Base-by-base conservation (phyloP, 37 sponge, comb jelly and placozoan genomes). In the Crambe crambe region DNA sequence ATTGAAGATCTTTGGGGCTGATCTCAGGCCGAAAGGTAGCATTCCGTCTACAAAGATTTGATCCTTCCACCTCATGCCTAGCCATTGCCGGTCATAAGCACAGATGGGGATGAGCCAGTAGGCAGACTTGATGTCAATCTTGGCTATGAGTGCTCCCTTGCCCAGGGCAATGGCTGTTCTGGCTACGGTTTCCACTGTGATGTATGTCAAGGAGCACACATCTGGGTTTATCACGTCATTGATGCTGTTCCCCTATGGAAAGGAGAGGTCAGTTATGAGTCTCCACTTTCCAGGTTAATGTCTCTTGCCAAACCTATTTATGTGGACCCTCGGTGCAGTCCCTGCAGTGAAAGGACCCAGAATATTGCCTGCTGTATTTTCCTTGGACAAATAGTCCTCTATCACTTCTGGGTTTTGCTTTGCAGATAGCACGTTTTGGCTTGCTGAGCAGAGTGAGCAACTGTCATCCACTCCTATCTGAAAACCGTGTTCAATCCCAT, bases 121-220 rank as follows among this genome's bases (percentile, higher is more conserved):
- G 5, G 85, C 85, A 42, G 75, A 21, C 31, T 82, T 73, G 43
- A 82, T 82, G 74, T 82, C 83, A 1, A 73, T 65, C 36, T 82
- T 82, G 8, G 75, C 83, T 3, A 82, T 12, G 5, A 74, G 68
- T 1, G 83, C 47, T n/a, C 83, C 83, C 18, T 2, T 47, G 40
- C 74, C 83, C 3, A 73, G 17, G 5, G 10, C 5, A 2, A 74
- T 38, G 3, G 54, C 66, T 27, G 3, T 20, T 9, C 31, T 26
- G 54, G 68, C 83, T 26, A 63, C 74, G 1, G 72, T 5, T 62
- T 82, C 74, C 31, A 82, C 66, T 3, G 68, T 43, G 10, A 58
- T 42, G 63, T 82, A 82, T 2, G 31, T 9, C 3, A 82, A 36
- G 32, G 83, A 73, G 42, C 83, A 82, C 22, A 65, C 23, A 9